These are phyloP conservation scores for Tiliacea citrago DNA, from an alignment of 2,888 invertebrate genomes.

Conservation along the genomic window DNA sequence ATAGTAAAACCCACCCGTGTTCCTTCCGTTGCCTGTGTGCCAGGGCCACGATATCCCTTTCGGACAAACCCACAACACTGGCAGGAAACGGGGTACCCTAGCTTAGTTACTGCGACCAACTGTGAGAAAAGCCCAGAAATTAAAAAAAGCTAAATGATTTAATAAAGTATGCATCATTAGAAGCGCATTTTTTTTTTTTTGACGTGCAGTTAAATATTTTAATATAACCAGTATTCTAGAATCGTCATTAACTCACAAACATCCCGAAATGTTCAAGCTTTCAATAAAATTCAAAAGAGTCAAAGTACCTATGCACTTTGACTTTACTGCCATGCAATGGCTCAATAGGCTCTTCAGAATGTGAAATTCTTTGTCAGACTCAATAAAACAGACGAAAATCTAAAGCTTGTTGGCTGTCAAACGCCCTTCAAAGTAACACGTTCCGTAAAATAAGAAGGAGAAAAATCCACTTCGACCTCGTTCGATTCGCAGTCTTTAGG, in stretches of 20 bases:
- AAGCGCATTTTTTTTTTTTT: too few species aligned
- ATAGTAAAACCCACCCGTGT: too few species aligned
- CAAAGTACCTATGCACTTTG: not conserved
- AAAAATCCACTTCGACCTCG: not conserved
- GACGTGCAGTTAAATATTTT: too few species aligned
- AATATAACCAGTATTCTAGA: too few species aligned
- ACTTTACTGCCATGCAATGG: not conserved
- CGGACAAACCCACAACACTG: too few species aligned
- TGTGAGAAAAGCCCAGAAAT: too few species aligned
- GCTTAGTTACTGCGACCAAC: too few species aligned
- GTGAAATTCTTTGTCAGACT: conserved; percentile 6
- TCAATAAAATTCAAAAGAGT: not conserved
- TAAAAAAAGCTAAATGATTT: too few species aligned
- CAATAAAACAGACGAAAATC: conserved; percentile 16
- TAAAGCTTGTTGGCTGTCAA: not conserved
- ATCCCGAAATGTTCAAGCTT: not conserved
- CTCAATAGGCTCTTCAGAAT: not conserved
- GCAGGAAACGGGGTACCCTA: too few species aligned
- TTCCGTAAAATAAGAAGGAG: conserved; percentile 4
- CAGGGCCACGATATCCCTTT: too few species aligned
- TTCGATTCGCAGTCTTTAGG: not conserved
- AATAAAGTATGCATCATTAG: too few species aligned
- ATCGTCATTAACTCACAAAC: not conserved
- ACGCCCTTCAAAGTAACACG: conserved; percentile 2
- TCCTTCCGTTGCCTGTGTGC: too few species aligned